Conservation (phyloP, 2,113 vertebrate species). For the Megaleporinus macrocephalus region DNA sequence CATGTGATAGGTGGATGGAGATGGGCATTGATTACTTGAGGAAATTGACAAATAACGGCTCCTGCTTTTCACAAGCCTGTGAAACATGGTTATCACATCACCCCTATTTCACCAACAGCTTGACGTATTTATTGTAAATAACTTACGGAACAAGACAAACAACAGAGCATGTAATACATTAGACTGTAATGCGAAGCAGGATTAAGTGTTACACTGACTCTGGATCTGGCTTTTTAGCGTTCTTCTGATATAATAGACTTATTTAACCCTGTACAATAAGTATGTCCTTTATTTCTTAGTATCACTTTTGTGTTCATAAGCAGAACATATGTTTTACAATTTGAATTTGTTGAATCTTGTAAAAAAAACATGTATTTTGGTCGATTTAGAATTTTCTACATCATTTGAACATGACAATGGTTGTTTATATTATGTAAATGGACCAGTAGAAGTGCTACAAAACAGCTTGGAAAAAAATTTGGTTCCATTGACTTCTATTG, state of each 20-base stretch:
- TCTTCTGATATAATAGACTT: background rate
- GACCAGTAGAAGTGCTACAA: no score
- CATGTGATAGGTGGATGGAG: slow-evolving; percentile 66
- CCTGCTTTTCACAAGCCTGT: slow-evolving; percentile 1
- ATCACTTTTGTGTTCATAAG: no score
- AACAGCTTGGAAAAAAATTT: no score
- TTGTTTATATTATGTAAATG: no score
- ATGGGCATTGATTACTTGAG: slow-evolving; percentile 72
- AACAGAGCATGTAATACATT: background rate
- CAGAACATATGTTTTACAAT: no score
- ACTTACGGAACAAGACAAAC: background rate
- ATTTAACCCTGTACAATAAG: no score
- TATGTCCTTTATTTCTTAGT: no score
- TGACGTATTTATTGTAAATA: slow-evolving; percentile 26
- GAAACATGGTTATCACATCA: background rate
- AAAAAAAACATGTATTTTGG: no score
- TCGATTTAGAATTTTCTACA: no score
- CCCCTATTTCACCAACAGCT: slow-evolving; percentile 2
- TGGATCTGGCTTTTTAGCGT: background rate
- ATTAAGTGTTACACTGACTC: background rate
- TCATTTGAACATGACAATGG: no score
- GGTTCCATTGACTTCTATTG: no score
- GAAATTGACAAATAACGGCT: slow-evolving; percentile 30
- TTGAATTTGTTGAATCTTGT: no score
- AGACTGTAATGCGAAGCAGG: background rate